phyloP scores from a whole-genome alignment of 2,888 invertebrate species.

The Caenorhabditis virilis region DNA sequence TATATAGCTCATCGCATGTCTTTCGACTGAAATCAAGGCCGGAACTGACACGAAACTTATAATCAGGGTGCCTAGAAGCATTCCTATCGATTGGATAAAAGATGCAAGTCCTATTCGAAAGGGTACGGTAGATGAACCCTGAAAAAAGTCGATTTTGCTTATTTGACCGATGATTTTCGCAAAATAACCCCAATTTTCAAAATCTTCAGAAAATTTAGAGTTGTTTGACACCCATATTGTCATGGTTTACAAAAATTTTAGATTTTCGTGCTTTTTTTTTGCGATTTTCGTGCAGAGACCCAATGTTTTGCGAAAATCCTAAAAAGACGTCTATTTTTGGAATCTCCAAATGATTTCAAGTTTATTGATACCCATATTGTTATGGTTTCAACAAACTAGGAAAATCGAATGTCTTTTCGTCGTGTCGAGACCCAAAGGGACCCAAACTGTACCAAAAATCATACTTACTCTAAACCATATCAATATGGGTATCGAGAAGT shows the following conservation, averaged over 20 bases:
- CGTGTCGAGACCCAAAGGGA: too few relatives aligned
- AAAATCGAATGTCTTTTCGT: too few relatives aligned
- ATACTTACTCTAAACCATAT: too few relatives aligned
- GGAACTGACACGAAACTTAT: constrained; percentile 47
- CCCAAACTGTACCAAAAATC: too few relatives aligned
- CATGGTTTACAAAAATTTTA: background rate
- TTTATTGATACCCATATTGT: too few relatives aligned
- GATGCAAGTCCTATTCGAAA: constrained; percentile 57
- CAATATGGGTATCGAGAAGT: too few relatives aligned
- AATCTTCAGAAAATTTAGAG: background rate
- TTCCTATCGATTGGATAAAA: constrained; percentile 52
- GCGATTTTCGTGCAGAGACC: too few relatives aligned
- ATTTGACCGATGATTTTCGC: background rate
- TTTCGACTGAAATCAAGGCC: constrained; percentile 39
- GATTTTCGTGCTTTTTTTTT: background rate
- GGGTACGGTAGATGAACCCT: constrained; percentile 58
- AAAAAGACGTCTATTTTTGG: too few relatives aligned
- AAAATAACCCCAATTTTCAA: background rate
- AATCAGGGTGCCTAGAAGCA: constrained; percentile 43
- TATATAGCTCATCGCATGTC: constrained; percentile 46
- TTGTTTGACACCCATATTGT: too few relatives aligned
- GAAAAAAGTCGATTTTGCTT: background rate
- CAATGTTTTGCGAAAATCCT: too few relatives aligned
- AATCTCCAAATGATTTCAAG: too few relatives aligned
- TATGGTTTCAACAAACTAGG: too few relatives aligned